phyloP scores from a whole-genome alignment of 2,888 invertebrate genomes.

The Uropetala carovei region DNA sequence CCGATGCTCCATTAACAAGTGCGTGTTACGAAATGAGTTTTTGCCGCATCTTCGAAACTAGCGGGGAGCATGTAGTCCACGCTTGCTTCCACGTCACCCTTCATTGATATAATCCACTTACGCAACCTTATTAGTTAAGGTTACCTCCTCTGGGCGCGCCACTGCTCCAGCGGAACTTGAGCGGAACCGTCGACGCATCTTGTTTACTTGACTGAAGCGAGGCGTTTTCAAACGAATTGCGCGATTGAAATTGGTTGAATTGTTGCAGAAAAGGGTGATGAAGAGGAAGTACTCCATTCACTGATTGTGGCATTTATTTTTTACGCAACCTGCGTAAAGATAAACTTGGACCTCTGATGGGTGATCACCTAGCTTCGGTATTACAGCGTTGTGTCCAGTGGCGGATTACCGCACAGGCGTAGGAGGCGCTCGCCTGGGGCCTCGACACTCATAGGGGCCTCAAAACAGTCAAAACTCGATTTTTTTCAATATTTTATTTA shows the following conservation, averaged over 20 bases:
- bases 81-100: constrained; percentile 27
- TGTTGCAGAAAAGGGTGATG: not conserved
- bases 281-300: not conserved
- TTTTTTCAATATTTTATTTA: too few relatives aligned
- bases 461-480: too few relatives aligned
- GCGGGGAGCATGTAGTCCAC: not conserved
- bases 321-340: too few relatives aligned
- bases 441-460: too few relatives aligned
- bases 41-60: not conserved
- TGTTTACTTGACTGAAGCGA: not conserved
- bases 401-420: too few relatives aligned
- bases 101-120: not conserved
- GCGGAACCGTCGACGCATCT: not conserved
- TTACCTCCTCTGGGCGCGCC: not conserved
- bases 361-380: too few relatives aligned
- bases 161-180: not conserved
- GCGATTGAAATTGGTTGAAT: not conserved
- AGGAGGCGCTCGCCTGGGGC: too few relatives aligned
- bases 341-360: too few relatives aligned
- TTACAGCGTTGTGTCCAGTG: too few relatives aligned
- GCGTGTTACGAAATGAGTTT: too few relatives aligned
- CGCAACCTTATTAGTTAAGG: not conserved
- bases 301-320: too few relatives aligned
- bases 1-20: too few relatives aligned
- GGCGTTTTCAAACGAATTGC: not conserved